Conservation (phyloP, 2,888 invertebrate genomes). For the Hofmannophila pseudospretella region DNA sequence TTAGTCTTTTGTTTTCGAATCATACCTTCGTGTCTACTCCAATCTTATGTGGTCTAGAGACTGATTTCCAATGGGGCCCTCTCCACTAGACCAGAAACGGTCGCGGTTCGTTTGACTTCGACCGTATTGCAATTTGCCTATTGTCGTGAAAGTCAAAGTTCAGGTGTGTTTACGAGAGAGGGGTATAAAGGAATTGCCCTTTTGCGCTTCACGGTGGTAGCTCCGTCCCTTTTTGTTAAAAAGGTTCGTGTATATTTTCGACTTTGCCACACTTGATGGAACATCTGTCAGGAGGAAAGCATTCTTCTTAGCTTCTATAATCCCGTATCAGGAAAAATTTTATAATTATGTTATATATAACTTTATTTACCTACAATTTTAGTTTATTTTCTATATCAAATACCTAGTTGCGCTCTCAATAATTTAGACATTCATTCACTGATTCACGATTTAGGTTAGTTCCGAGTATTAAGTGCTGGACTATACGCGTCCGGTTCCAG, state of each 20-base stretch:
- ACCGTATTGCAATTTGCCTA: constrained; percentile 50
- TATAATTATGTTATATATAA: too few species aligned
- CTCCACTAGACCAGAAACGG: constrained; percentile 66
- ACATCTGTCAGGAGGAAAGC: too few species aligned
- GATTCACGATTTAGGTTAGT: too few species aligned
- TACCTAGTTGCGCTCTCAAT: too few species aligned
- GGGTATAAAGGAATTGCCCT: constrained; percentile 5
- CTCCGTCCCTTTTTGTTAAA: background rate
- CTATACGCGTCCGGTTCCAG: too few species aligned
- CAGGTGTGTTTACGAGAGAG: constrained; percentile 20
- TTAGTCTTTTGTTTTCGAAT: constrained; percentile 38
- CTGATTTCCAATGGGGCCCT: constrained; percentile 64
- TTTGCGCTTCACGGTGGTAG: constrained; percentile 3
- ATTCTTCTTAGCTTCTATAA: too few species aligned
- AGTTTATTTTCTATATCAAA: too few species aligned
- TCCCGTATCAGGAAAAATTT: too few species aligned
- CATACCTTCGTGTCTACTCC: constrained; percentile 10
- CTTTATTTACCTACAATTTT: too few species aligned
- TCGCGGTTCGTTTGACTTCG: constrained; percentile 64
- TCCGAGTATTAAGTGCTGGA: too few species aligned
- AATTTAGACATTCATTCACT: too few species aligned
- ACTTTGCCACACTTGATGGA: too few species aligned
- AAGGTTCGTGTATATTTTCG: background rate
- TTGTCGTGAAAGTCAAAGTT: constrained; percentile 62
- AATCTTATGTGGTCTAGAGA: constrained; percentile 36